Percentiles rank a stretch among this genome's conserved stretches.
Conservation (phyloP, 2,797 vertebrate species). For the Cuniculus paca region DNA sequence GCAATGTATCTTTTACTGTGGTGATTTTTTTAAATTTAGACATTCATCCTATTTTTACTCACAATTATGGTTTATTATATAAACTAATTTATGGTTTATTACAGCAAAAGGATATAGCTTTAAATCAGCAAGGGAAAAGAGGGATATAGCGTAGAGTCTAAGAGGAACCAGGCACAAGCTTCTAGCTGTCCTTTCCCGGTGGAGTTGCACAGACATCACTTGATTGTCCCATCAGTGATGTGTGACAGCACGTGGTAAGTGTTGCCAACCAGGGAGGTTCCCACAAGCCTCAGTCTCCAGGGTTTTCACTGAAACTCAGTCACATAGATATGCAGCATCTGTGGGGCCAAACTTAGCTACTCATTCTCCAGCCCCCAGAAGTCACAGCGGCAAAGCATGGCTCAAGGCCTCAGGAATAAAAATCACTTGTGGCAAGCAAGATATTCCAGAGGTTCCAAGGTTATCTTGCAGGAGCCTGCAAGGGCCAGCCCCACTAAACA, state of each 20-base stretch:
- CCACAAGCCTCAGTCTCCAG: background rate
- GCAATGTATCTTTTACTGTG: background rate
- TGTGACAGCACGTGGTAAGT: background rate
- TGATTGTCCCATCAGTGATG: background rate
- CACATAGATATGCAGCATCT: background rate
- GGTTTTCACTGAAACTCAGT: background rate
- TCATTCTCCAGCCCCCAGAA: background rate
- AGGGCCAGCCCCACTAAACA: background rate
- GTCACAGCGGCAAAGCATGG: background rate
- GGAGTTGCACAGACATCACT: background rate
- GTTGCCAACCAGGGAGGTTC: background rate
- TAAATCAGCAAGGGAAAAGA: constrained; percentile 37
- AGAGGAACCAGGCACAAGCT: background rate
- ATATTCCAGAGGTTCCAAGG: background rate
- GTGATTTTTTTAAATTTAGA: background rate
- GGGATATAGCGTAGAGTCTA: rapidly evolving
- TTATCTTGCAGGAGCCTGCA: background rate
- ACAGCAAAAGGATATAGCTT: background rate
- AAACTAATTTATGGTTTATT: background rate
- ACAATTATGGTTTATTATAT: background rate
- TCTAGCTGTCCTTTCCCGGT: background rate
- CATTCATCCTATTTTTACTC: background rate
- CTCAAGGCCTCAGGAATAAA: background rate
- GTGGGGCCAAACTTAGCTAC: background rate
- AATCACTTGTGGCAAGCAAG: background rate